A percentile compares a stretch with the other conserved stretches of the same genome.
phyloP scores from a whole-genome alignment of 2,797 vertebrate species.

The Gambelia wislizenii region DNA sequence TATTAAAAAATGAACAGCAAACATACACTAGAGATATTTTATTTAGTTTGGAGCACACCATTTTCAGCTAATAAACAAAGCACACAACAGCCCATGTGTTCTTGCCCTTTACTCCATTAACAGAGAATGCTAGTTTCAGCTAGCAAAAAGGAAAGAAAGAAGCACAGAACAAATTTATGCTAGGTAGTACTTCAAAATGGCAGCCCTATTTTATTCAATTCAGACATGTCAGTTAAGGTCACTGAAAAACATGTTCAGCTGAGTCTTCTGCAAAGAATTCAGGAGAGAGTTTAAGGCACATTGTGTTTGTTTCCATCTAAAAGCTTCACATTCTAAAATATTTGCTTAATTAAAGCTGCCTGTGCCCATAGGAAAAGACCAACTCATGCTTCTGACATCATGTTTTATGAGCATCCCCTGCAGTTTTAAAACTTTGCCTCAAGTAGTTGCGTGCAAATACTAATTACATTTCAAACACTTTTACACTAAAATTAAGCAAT shows the following conservation, averaged over 20 bases:
- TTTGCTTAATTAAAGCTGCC: constrained; percentile 41
- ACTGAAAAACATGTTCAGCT: constrained; percentile 42
- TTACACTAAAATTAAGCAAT: neutral
- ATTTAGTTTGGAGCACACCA: neutral
- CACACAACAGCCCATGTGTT: neutral
- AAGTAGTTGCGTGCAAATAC: neutral
- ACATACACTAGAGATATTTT: neutral
- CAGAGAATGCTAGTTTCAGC: neutral
- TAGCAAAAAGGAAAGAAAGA: neutral
- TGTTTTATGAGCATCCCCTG: neutral
- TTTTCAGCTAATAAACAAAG: neutral
- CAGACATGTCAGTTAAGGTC: constrained; percentile 46
- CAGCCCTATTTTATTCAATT: constrained; percentile 40
- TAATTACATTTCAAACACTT: neutral
- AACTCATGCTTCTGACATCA: neutral
- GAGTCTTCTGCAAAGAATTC: constrained; percentile 34
- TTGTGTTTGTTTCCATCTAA: constrained; percentile 55
- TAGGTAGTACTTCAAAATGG: constrained; percentile 12
- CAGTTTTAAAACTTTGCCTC: neutral
- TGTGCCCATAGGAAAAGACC: constrained; percentile 2
- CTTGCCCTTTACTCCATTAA: neutral
- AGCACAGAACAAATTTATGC: neutral
- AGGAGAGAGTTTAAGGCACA: constrained; percentile 37
- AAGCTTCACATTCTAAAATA: constrained; percentile 16
- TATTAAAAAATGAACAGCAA: neutral